Evolutionary conservation across 2,113 vertebrate species (phyloP).

Genomic region (Corynorhinus townsendii): DNA sequence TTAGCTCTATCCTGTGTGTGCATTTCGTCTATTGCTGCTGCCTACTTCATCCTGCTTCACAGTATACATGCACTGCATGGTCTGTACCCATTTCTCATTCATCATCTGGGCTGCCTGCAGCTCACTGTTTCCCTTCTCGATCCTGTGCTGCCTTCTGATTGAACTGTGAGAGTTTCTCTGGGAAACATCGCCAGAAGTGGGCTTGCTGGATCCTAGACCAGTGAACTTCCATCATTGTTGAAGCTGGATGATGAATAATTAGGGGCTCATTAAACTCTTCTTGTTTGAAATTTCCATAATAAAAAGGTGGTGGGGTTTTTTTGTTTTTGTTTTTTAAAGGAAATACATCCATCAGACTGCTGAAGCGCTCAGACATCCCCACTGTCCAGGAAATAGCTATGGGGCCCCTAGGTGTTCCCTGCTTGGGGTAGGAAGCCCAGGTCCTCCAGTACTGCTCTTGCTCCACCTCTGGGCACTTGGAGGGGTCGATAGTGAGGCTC

Average conservation of each 20-base stretch:
- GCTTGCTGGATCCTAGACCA: neutral
- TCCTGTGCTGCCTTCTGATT: neutral
- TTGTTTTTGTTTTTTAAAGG: neutral
- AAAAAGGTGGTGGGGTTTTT: neutral
- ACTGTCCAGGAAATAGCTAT: neutral
- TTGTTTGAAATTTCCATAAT: neutral
- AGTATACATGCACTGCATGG: accelerated
- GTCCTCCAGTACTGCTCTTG: neutral
- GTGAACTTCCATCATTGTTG: conserved; percentile 14
- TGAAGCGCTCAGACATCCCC: neutral
- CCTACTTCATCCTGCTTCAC: neutral
- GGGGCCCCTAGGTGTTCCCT: neutral
- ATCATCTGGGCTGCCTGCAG: neutral
- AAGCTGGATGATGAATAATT: neutral
- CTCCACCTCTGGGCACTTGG: neutral
- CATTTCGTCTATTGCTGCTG: neutral
- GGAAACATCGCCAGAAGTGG: neutral
- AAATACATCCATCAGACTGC: neutral
- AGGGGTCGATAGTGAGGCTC: neutral
- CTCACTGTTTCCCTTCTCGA: accelerated
- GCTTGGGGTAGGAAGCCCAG: neutral
- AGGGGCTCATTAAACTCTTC: neutral
- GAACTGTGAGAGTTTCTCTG: neutral
- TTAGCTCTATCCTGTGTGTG: neutral
- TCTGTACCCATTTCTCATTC: neutral